A percentile compares a stretch with the other conserved stretches of the same genome.
phyloP scores from a whole-genome alignment of 2,113 vertebrate species.

The Lophura nycthemera region DNA sequence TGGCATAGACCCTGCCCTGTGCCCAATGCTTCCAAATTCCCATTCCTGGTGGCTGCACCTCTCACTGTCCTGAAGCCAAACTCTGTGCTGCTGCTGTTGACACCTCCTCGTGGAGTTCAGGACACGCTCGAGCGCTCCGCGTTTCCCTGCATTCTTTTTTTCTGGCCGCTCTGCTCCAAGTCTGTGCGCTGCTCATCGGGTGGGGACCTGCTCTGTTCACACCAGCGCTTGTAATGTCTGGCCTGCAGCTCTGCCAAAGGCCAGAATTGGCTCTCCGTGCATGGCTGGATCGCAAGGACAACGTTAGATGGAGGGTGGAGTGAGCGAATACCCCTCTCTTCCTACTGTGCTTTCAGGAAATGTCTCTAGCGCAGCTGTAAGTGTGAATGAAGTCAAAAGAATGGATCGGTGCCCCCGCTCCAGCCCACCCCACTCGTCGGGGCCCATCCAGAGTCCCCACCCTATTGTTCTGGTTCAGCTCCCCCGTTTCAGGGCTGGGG shows the following conservation, averaged over 20 bases:
- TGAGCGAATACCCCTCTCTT: conserved; percentile 78
- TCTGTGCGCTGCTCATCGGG: conserved; percentile 71
- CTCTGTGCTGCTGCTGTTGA: not conserved
- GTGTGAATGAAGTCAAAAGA: conserved; percentile 76
- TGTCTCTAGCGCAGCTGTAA: conserved; percentile 76
- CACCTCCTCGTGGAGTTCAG: not conserved
- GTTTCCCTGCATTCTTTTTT: not conserved
- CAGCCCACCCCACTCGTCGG: conserved; percentile 45
- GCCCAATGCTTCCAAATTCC: not conserved
- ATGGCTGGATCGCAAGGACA: conserved; percentile 64
- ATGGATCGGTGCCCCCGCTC: conserved; percentile 58
- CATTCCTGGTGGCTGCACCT: not conserved
- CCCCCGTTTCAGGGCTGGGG: conserved; percentile 64
- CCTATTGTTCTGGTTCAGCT: conserved; percentile 75
- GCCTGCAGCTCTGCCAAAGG: conserved; percentile 77
- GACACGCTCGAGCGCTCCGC: not conserved
- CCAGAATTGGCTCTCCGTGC: conserved; percentile 67
- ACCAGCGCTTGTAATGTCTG: conserved; percentile 82
- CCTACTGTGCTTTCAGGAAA: conserved; percentile 80
- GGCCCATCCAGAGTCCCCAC: conserved; percentile 68
- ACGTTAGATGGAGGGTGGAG: conserved; percentile 76
- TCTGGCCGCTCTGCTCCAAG: conserved; percentile 58
- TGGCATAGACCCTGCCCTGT: not conserved
- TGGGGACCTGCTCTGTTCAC: conserved; percentile 72
- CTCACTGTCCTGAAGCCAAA: not conserved